A percentile compares a stretch with the other conserved stretches of the same genome.
phyloP scores from a whole-genome alignment of 2,888 invertebrate species.

The Acrobasis repandana region DNA sequence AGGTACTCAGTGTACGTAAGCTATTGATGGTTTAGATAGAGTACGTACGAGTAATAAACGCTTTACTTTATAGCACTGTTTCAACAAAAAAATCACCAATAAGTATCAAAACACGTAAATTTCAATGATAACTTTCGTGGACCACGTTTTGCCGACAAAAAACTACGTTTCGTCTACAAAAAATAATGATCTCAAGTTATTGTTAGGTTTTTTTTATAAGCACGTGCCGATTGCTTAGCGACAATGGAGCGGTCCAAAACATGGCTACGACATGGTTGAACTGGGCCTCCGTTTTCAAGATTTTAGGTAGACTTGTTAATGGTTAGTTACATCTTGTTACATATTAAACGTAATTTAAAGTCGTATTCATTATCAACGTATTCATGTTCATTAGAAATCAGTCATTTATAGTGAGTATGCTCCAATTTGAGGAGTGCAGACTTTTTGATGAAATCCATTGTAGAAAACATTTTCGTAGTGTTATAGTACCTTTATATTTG shows the following conservation, averaged over 20 bases:
- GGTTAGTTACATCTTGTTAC: no score
- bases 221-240: conserved; percentile 15
- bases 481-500: no score
- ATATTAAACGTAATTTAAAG: no score
- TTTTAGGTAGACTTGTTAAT: no score
- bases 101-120: conserved; percentile 14
- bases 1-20: background rate
- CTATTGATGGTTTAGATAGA: background rate
- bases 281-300: background rate
- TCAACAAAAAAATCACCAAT: conserved; percentile 7
- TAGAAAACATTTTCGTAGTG: no score
- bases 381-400: no score
- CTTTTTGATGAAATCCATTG: no score
- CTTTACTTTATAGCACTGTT: background rate
- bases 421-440: no score
- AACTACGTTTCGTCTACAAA: background rate
- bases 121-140: conserved; percentile 20
- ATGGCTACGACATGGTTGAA: conserved; percentile 29
- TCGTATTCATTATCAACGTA: no score
- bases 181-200: conserved; percentile 14
- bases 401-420: no score
- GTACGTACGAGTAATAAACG: background rate
- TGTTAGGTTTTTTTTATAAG: conserved; percentile 13
- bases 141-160: conserved; percentile 2
- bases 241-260: conserved; percentile 14